phyloP scores from a whole-genome alignment of 2,888 invertebrate genomes.

The Adineta ricciae region DNA sequence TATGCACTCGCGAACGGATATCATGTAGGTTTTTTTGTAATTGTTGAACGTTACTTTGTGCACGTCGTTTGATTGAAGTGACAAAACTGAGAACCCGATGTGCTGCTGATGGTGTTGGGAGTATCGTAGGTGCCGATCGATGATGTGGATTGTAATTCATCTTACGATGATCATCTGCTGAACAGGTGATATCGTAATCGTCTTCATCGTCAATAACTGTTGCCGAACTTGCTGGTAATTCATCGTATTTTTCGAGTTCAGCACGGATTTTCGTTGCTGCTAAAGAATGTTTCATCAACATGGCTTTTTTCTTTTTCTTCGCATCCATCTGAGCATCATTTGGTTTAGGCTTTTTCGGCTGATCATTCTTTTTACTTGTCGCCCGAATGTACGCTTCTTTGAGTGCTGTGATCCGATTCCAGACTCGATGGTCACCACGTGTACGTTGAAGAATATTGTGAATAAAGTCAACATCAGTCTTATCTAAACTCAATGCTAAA shows the following conservation, averaged over 20 bases:
- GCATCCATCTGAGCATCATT: background rate
- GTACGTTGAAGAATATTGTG: background rate
- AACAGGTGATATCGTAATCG: background rate
- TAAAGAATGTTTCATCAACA: background rate
- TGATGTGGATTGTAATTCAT: background rate
- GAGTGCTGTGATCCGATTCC: background rate
- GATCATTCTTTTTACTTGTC: background rate
- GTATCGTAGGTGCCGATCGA: background rate
- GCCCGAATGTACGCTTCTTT: slow-evolving; percentile 17
- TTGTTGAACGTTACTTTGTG: background rate
- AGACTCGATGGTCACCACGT: background rate
- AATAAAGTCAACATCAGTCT: slow-evolving; percentile 8
- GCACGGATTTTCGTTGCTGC: background rate
- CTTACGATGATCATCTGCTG: background rate
- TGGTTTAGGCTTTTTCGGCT: background rate
- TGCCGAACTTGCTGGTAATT: background rate
- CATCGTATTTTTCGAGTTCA: slow-evolving; percentile 20
- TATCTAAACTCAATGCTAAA: background rate
- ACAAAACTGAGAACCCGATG: background rate
- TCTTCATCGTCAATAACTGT: background rate
- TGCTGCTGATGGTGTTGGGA: background rate
- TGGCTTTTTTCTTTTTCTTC: background rate
- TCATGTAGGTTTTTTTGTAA: background rate
- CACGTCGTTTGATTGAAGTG: background rate
- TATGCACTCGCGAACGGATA: background rate